Evolutionary conservation across 2,113 vertebrate genomes (phyloP).

Genomic region (Istiophorus platypterus): DNA sequence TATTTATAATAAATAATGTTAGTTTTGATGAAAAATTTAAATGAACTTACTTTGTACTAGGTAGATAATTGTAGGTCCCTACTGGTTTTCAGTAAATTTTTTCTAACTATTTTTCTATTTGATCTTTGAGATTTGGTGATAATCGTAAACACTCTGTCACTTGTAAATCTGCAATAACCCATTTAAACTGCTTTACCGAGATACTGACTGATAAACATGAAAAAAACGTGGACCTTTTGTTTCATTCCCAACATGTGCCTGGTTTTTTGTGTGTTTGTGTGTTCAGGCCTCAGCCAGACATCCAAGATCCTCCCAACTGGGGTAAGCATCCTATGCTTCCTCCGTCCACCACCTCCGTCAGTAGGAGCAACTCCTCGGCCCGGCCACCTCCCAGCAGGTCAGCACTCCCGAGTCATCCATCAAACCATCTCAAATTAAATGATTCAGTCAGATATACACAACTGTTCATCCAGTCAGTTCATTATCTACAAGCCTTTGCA

Average conservation of each 20-base stretch:
- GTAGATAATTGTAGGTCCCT: not conserved
- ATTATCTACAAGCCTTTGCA: not conserved
- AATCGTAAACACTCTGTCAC: too few relatives aligned
- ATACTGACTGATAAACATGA: too few relatives aligned
- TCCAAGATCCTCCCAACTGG: slow-evolving; percentile 60
- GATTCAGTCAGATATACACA: not conserved
- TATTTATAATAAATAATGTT: too few relatives aligned
- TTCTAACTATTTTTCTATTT: too few relatives aligned
- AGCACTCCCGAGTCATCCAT: not conserved
- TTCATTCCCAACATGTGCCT: not conserved
- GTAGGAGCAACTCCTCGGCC: slow-evolving; percentile 77
- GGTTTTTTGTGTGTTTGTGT: not conserved
- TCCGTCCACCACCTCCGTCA: slow-evolving; percentile 46
- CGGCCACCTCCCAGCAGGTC: slow-evolving; percentile 47
- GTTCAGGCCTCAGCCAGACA: slow-evolving; percentile 41
- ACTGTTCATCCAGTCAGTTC: not conserved
- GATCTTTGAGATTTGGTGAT: too few relatives aligned
- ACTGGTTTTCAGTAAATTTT: too few relatives aligned
- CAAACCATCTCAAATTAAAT: not conserved
- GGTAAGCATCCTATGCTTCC: slow-evolving; percentile 85
- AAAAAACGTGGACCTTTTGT: too few relatives aligned
- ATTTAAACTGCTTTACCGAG: too few relatives aligned
- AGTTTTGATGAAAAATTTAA: too few relatives aligned
- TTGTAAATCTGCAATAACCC: too few relatives aligned
- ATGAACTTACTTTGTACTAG: not conserved